phyloP scores from a whole-genome alignment of 2,797 vertebrate species.

The Lagodon rhomboides region DNA sequence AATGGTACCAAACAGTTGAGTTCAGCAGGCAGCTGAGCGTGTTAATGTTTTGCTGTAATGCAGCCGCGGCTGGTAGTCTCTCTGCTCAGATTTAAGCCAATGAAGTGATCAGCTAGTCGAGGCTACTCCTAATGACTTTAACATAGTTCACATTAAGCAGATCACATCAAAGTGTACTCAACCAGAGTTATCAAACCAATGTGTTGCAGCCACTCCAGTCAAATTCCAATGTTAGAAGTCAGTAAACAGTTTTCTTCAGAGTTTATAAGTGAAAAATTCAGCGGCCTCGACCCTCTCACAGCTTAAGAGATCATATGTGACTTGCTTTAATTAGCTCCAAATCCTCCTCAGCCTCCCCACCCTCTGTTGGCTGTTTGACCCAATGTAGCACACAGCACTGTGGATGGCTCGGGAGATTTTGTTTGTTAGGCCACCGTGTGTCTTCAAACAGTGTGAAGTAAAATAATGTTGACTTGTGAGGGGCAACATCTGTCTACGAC shows the following conservation, averaged over 20 bases:
- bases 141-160: constrained; percentile 12
- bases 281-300: constrained; percentile 25
- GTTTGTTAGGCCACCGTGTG: not conserved
- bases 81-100: constrained; percentile 40
- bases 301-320: constrained; percentile 37
- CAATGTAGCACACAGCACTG: not conserved
- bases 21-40: constrained; percentile 29
- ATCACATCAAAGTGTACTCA: constrained; percentile 15
- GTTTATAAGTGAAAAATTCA: constrained; percentile 1
- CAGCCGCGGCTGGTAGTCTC: constrained; percentile 22
- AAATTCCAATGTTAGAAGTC: not conserved
- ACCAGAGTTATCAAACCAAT: not conserved
- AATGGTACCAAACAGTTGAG: constrained; percentile 30
- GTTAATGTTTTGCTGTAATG: constrained; percentile 36
- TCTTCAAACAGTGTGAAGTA: not conserved
- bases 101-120: constrained; percentile 44
- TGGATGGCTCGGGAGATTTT: not conserved
- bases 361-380: constrained; percentile 27
- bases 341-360: constrained; percentile 30
- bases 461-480: not conserved
- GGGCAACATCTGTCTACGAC: constrained; percentile 13
- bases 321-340: constrained; percentile 60
- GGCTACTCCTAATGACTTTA: constrained; percentile 44
- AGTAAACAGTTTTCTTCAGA: constrained; percentile 14
- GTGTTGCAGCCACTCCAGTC: not conserved